A percentile compares a stretch with the other conserved stretches of the same genome.
phyloP scores from a whole-genome alignment of 1,140 invertebrate genomes.

The Megalonaias nervosa region DNA sequence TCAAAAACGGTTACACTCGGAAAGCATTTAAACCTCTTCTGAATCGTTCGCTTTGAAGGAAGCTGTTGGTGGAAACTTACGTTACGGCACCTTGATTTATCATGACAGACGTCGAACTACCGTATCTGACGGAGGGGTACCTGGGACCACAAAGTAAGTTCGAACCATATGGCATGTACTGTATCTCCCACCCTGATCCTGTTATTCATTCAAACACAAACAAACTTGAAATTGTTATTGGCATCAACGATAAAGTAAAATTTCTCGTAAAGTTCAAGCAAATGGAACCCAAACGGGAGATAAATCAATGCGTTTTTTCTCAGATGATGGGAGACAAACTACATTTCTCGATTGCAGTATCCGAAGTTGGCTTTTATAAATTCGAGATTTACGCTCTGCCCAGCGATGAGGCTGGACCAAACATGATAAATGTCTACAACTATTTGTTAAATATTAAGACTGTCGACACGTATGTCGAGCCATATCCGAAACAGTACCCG shows the following conservation, averaged over 20 bases:
- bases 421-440: constrained; percentile 70
- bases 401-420: constrained; percentile 61
- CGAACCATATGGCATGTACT: constrained; percentile 56
- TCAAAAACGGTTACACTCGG: too few relatives aligned
- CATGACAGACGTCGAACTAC: constrained; percentile 50
- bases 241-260: constrained; percentile 43
- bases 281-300: constrained; percentile 56
- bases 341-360: constrained; percentile 62
- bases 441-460: constrained; percentile 63
- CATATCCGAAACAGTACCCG: constrained; percentile 69
- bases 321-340: constrained; percentile 48
- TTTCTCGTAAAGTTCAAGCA: constrained; percentile 60
- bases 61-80: too few relatives aligned
- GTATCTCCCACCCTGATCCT: constrained; percentile 58
- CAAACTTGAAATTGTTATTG: constrained; percentile 60
- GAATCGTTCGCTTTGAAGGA: too few relatives aligned
- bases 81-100: too few relatives aligned
- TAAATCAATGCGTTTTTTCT: constrained; percentile 55
- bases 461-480: constrained; percentile 44
- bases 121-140: constrained; percentile 66
- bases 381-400: constrained; percentile 71
- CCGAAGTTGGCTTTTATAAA: constrained; percentile 67
- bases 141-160: constrained; percentile 68
- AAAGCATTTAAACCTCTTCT: too few relatives aligned
- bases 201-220: constrained; percentile 55